Base-by-base conservation (phyloP, 2,797 vertebrate species). In the Toxotes lorentzi region DNA sequence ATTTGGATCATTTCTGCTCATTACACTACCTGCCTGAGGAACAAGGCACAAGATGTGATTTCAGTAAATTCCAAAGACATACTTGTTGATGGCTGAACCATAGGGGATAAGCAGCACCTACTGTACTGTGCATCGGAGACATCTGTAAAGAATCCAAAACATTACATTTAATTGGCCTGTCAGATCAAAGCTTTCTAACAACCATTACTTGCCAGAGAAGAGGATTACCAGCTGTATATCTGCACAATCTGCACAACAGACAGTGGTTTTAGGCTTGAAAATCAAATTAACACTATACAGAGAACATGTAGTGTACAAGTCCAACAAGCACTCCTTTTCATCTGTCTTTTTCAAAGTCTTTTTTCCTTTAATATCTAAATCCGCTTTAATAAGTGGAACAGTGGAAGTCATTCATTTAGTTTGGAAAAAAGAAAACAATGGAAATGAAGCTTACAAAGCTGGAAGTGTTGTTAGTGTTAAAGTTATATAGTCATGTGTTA, bases 91-190 rank as follows among this genome's bases (percentile, higher is more conserved):
- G 43, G 8, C 27, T 38, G 21, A 27, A 54, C 23, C 1, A 57
- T 19, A 30, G 8, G 30, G 38, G 32, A n/a, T 17, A 24, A 56
- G 27, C 12, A 12, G 35, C 53, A 54, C 35, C 47, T 30, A 62
- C 48, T 72, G 27, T 17, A 50, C 24, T 40, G 21, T 51, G 43
- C 19, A 34, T 34, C 53, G 11, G 68, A 30, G 45, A 63, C 45
- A 24, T 70, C 57, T 65, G 41, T 53, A 57, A 64, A 73, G 58
- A 64, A 51, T 45, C 76, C 53, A 78, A 78, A 76, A 77, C 50
- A 68, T 30, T n/a, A n/a, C n/a, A 43, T 75, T 76, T 85, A 89
- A 91, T 86, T 90, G 81, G 73, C 48, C 59, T 21, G 68, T 76
- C 64, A 69, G 60, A 86, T 85, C 72, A 76, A 88, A 88, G 73